Evolutionary conservation across 2,888 invertebrate genomes (phyloP), one percentile per base, ranked within the genome.

Genomic region (Chouioia cunea): DNA sequence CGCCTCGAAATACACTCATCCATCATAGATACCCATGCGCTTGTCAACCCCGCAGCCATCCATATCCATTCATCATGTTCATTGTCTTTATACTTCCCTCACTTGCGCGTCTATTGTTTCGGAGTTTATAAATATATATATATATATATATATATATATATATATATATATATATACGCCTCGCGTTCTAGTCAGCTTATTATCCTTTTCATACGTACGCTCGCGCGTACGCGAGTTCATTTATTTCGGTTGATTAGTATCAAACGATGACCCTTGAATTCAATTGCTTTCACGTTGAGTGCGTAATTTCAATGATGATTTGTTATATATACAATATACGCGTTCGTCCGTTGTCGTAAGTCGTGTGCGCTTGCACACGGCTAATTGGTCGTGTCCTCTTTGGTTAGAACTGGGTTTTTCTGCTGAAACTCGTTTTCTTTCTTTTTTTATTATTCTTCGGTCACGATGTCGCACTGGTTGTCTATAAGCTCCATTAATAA

Each of bases 11-110:
- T 10, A 53, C n/a, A 65, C 27, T n/a, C 57, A 65, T 65, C 47
- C 47, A 44, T 66, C 52, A 43, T 46, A 44, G 47, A 36, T 10
- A 12, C 36, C 36, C 10, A 3, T 12, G 36, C 6, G 1, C 10
- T 10, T 12, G 36, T 8, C 36, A 12, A 36, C 77, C 78, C 77
- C 79, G 79, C 77, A 79, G 80, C 79, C 81, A 80, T 62, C 58
- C 62, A 23, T 53, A 10, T 23, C 12, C 53, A 22, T 53, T 56
- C 36, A 36, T 36, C 36, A 36, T 36, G 36, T 12, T 36, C 36
- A 10, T 36, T 36, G 36, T 36, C 36, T 65, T 70, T 57, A 43
- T 50, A 48, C 20, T 15, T 52, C 16, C 15, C 20, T 16, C 53
- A 36, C 44, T 18, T 44, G 8, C 6, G 44, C 16, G 10, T 43